Base-by-base conservation (phyloP, 2,113 vertebrate species). In the Nipponia nippon region DNA sequence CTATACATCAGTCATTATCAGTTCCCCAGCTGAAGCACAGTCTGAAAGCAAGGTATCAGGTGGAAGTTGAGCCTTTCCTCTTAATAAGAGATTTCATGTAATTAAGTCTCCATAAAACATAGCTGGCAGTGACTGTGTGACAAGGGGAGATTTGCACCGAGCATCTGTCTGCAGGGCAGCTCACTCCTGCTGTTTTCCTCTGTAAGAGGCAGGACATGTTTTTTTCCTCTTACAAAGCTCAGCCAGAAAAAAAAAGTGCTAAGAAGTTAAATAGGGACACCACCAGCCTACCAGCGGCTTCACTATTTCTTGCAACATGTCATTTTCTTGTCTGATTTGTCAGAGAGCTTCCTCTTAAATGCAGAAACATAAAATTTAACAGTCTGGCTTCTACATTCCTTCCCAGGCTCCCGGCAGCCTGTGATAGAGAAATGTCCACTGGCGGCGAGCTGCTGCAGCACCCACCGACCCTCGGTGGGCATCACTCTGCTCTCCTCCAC, bases 281-380 rank as follows among this genome's bases (percentile, higher is more conserved):
- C 89, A 91, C 14, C 89, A 94, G 73, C 89, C 91, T 86, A 87
- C 83, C 81, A 79, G 66, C 12, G 5, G 95, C 87, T 94, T 77
- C 91, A 70, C 89, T 95, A 72, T 97, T 97, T 92, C 93, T 95
- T 77, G 87, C 94, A 97, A 89, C 84, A 4, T 96, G 81, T 96
- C 83, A 96, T 97, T 97, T 96, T 97, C 96, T 85, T 38, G 81
- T 97, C 95, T 97, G 81, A 85, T 85, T 85, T 94, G 81, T 89
- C 93, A 89, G 65, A 86, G 89, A 83, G 87, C 72, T 97, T 97
- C 91, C 94, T 97, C 62, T 65, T 89, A 52, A 50, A 77, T 22
- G 50, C 73, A 93, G 73, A 95, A 89, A 93, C 72, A 91, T 56
- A 26, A 38, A 67, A 95, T 95, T 83, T 72, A 79, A 70, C 6